These are phyloP conservation scores for Rhinopomastus cyanomelas DNA, from an alignment of 2,113 vertebrate species.

Conservation along the genomic window DNA sequence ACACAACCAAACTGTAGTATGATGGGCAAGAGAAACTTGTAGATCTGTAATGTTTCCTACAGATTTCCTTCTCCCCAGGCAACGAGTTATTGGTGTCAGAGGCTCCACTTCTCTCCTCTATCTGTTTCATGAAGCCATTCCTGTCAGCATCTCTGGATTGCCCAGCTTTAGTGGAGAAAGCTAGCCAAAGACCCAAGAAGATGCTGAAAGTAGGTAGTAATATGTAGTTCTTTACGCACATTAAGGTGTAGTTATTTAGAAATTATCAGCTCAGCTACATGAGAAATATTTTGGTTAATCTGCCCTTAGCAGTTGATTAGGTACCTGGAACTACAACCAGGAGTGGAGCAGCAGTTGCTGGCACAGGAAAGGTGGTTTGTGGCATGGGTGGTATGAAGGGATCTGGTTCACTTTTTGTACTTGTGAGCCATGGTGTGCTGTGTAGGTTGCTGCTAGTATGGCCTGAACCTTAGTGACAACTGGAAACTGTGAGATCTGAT, in stretches of 20 bases:
- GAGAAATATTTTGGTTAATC: not conserved
- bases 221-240: not conserved
- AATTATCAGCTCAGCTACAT: not conserved
- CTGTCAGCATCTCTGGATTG: not conserved
- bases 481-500: not conserved
- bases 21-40: not conserved
- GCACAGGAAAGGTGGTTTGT: not conserved
- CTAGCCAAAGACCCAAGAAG: not conserved
- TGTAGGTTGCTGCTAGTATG: not conserved
- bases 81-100: not conserved
- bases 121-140: not conserved
- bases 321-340: not conserved
- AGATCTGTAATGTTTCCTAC: not conserved
- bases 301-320: not conserved
- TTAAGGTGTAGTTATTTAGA: not conserved
- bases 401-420: conserved; percentile 9
- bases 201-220: not conserved
- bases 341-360: not conserved
- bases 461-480: not conserved
- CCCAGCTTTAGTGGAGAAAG: not conserved
- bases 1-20: not conserved
- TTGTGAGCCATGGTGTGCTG: not conserved
- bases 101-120: not conserved
- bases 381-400: not conserved
- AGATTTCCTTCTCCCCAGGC: not conserved